A percentile compares a stretch with the other conserved stretches of the same genome.
Conservation (phyloP, 2,888 invertebrate genomes). For the Drosophila subsilvestris region DNA sequence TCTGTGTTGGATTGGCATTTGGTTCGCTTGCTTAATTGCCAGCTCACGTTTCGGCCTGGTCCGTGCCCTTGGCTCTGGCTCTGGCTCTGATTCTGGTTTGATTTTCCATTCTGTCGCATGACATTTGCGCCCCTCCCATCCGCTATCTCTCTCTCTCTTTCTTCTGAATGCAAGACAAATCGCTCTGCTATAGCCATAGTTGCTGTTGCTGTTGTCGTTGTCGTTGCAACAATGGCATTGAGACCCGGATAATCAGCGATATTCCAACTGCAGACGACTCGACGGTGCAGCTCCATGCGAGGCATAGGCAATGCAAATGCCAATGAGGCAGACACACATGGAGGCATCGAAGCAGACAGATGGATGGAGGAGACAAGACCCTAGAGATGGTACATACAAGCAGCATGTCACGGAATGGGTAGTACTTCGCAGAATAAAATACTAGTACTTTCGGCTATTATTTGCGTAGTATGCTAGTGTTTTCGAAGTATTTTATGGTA, state of each 20-base stretch:
- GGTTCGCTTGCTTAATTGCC: constrained; percentile 69
- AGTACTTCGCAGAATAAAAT: too few relatives aligned
- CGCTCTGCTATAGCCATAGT: constrained; percentile 48
- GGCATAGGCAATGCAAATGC: constrained; percentile 69
- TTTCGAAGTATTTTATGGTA: neutral
- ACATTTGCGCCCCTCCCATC: constrained; percentile 62
- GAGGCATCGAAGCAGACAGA: constrained; percentile 5
- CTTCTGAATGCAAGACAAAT: constrained; percentile 65
- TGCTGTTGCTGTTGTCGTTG: neutral
- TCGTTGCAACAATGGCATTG: constrained; percentile 62
- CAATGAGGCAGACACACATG: constrained; percentile 47
- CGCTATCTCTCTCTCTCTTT: neutral
- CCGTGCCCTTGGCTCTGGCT: neutral
- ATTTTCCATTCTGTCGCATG: constrained; percentile 65
- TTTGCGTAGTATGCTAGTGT: neutral
- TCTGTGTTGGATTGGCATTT: constrained; percentile 31
- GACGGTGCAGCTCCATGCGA: constrained; percentile 40
- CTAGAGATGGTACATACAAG: neutral
- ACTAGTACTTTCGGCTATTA: too few relatives aligned
- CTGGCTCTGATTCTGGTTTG: constrained; percentile 53
- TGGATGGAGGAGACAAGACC: constrained; percentile 6
- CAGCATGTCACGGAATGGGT: neutral
- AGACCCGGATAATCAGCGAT: constrained; percentile 67
- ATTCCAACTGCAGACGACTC: constrained; percentile 41
- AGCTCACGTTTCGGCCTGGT: constrained; percentile 72